Percentiles rank a stretch among this genome's conserved stretches.
Evolutionary conservation across 2,797 vertebrate genomes (phyloP).

Genomic region (Aphelocoma californica): DNA sequence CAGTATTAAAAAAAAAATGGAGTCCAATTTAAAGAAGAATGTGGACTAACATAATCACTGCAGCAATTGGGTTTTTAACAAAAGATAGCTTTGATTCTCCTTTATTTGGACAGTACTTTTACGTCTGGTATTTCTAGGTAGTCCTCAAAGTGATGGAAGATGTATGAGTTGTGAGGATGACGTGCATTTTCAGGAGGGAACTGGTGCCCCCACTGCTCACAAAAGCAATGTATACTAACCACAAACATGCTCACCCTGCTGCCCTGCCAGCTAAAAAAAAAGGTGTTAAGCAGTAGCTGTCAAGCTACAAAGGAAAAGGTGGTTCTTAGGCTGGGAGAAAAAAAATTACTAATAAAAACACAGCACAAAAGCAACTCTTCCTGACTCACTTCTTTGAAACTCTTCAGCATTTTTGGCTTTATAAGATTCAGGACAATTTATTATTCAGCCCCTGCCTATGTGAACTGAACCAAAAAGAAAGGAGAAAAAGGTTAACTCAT

Average conservation of each 20-base stretch:
- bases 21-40: neutral
- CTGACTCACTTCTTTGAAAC: slow-evolving; percentile 39
- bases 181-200: neutral
- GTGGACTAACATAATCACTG: neutral
- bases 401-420: slow-evolving; percentile 21
- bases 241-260: neutral
- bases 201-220: neutral
- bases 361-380: neutral
- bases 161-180: neutral
- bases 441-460: neutral
- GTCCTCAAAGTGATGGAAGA: slow-evolving; percentile 18
- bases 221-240: neutral
- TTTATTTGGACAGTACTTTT: neutral
- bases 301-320: slow-evolving; percentile 1
- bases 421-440: neutral
- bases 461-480: slow-evolving; percentile 26
- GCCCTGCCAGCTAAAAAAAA: slow-evolving; percentile 45
- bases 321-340: neutral
- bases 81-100: slow-evolving; percentile 19
- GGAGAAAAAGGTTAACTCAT: slow-evolving; percentile 7
- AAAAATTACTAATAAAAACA: slow-evolving; percentile 19
- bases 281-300: slow-evolving; percentile 62
- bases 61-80: neutral
- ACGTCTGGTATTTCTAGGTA: neutral
- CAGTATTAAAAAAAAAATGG: neutral